phyloP scores from a whole-genome alignment of 2,113 vertebrate genomes.

The Rhegmatorhina hoffmannsi region DNA sequence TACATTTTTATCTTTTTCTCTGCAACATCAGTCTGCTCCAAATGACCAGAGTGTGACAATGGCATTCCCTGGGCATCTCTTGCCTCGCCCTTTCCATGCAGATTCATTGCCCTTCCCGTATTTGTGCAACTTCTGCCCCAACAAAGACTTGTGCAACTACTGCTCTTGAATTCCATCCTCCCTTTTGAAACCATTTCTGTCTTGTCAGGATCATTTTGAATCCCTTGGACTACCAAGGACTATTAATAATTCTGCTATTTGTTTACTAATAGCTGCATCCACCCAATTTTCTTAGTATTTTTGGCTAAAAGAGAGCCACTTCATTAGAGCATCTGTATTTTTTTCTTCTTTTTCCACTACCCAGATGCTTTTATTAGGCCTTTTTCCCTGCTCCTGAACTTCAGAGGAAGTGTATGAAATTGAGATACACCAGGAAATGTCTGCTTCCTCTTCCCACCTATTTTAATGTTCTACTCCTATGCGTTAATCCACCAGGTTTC shows the following conservation, averaged over 20 bases:
- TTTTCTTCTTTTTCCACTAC: background rate
- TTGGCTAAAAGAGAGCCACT: background rate
- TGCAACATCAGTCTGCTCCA: background rate
- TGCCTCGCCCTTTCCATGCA: rapidly evolving
- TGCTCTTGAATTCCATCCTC: background rate
- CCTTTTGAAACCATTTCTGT: background rate
- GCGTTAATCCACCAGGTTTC: background rate
- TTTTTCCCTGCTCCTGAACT: background rate
- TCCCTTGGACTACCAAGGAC: background rate
- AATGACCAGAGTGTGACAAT: rapidly evolving
- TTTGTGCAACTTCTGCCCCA: background rate
- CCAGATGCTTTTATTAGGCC: background rate
- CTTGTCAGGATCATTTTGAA: background rate
- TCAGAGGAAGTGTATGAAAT: background rate
- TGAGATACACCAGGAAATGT: background rate
- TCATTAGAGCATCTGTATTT: rapidly evolving
- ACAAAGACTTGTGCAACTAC: background rate
- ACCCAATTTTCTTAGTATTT: background rate
- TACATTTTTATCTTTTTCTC: background rate
- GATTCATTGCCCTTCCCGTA: background rate
- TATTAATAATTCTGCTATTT: background rate
- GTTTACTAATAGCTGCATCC: background rate
- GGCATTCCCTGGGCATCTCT: background rate
- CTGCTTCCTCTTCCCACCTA: background rate
- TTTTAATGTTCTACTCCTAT: background rate